A percentile compares a stretch with the other conserved stretches of the same genome.
Conservation (phyloP, 1,140 invertebrate species). For the Sarcophaga bullata region DNA sequence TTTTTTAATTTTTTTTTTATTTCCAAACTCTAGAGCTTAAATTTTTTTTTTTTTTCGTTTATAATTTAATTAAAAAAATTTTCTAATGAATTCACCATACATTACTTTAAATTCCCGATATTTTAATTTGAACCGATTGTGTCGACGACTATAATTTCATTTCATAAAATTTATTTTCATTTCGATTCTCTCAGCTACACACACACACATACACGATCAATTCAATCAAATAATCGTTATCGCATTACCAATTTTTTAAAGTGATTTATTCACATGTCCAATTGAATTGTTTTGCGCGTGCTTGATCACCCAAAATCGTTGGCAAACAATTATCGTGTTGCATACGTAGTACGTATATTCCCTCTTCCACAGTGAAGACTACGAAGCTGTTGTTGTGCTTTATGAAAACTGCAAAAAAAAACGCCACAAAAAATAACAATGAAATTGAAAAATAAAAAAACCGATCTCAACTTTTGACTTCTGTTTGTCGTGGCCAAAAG, state of each 20-base stretch:
- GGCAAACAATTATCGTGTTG: slow-evolving; percentile 32
- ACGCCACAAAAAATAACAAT: neutral
- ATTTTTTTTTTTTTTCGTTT: too few relatives aligned
- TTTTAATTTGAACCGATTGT: neutral
- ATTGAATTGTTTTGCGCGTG: slow-evolving; percentile 47
- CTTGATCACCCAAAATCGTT: slow-evolving; percentile 32
- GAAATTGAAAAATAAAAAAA: neutral
- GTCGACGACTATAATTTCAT: neutral
- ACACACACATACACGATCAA: neutral
- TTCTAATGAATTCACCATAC: too few relatives aligned
- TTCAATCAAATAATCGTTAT: slow-evolving; percentile 19
- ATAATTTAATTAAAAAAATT: too few relatives aligned
- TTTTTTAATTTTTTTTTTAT: too few relatives aligned
- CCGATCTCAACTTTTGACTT: neutral
- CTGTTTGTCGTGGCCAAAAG: neutral
- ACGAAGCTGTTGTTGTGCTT: too few relatives aligned
- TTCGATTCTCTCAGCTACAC: too few relatives aligned
- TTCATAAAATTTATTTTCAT: slow-evolving; percentile 1
- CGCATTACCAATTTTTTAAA: slow-evolving; percentile 20
- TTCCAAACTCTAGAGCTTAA: too few relatives aligned
- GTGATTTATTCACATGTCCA: slow-evolving; percentile 47
- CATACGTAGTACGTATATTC: neutral
- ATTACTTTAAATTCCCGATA: too few relatives aligned
- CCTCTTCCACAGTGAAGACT: neutral
- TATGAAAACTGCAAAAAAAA: neutral